Evolutionary conservation across 2,888 invertebrate genomes (phyloP).

Genomic region (Erpobdella octoculata): DNA sequence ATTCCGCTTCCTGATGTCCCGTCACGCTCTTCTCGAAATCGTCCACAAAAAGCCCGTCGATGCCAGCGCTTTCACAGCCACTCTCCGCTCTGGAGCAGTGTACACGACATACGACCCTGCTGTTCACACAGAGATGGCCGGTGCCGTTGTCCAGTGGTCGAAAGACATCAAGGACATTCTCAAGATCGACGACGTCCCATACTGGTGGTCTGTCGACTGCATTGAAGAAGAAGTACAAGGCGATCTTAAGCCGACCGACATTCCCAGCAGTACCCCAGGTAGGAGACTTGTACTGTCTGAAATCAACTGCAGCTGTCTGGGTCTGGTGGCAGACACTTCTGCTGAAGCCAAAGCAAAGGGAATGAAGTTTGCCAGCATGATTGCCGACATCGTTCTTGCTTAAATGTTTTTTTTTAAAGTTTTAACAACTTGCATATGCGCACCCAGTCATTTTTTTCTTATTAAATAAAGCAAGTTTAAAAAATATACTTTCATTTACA

Average conservation of each 20-base stretch:
- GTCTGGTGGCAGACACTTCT: constrained; percentile 33
- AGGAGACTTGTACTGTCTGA: constrained; percentile 32
- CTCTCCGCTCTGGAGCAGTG: constrained; percentile 31
- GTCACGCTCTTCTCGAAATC: constrained; percentile 31
- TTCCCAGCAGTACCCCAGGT: constrained; percentile 28
- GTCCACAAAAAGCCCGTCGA: constrained; percentile 34
- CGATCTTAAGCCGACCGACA: constrained; percentile 21
- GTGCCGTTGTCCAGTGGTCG: constrained; percentile 30
- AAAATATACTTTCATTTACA: too few relatives aligned
- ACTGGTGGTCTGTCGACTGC: constrained; percentile 35
- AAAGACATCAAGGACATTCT: constrained; percentile 30
- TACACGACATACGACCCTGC: constrained; percentile 31
- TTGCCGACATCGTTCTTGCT: constrained; percentile 30
- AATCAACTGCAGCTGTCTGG: constrained; percentile 33
- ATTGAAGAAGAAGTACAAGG: constrained; percentile 30
- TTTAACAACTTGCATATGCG: too few relatives aligned
- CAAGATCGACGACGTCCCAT: constrained; percentile 31
- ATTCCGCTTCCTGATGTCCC: constrained; percentile 33
- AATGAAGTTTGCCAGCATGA: constrained; percentile 33
- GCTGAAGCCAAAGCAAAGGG: constrained; percentile 32
- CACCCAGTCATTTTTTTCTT: too few relatives aligned
- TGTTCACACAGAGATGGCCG: constrained; percentile 29
- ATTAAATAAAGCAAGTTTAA: too few relatives aligned
- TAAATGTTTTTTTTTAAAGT: too few relatives aligned
- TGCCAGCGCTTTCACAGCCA: constrained; percentile 32